phyloP scores from a whole-genome alignment of 2,113 vertebrate species.

The Caranx melampygus region DNA sequence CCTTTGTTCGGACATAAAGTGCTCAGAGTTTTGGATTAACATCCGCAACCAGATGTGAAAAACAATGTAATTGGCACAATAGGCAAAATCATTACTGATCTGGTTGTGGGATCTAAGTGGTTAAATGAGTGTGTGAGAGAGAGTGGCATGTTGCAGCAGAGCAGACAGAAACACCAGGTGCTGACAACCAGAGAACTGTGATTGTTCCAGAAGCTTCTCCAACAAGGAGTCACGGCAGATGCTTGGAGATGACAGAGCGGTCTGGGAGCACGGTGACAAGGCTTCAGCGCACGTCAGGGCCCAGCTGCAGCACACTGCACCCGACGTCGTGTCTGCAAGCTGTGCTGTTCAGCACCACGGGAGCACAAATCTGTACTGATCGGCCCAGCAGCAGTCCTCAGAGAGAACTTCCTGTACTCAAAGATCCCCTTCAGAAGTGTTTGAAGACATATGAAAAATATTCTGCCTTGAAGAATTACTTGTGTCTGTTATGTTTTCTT shows the following conservation, averaged over 20 bases:
- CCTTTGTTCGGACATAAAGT: background rate
- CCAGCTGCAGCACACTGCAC: constrained; percentile 60
- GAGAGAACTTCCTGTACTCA: background rate
- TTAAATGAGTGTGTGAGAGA: constrained; percentile 8
- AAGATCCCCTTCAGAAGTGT: background rate
- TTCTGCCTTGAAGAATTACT: background rate
- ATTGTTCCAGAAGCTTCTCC: constrained; percentile 73
- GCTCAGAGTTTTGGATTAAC: background rate
- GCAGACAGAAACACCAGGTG: constrained; percentile 76
- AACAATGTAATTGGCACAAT: background rate
- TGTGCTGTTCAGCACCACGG: constrained; percentile 42
- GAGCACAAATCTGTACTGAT: constrained; percentile 45
- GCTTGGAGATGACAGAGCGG: constrained; percentile 71
- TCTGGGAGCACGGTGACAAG: constrained; percentile 65
- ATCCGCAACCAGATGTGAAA: background rate
- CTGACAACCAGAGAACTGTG: constrained; percentile 68
- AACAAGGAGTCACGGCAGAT: constrained; percentile 73
- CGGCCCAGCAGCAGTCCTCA: constrained; percentile 13
- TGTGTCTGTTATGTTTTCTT: background rate
- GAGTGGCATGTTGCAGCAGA: constrained; percentile 45
- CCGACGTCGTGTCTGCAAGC: constrained; percentile 52
- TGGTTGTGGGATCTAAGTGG: background rate
- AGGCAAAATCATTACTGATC: background rate
- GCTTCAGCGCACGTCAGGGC: constrained; percentile 66
- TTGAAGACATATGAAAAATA: background rate